Base-by-base conservation (phyloP, 2,797 vertebrate species). In the Acestrorhynchus altus region DNA sequence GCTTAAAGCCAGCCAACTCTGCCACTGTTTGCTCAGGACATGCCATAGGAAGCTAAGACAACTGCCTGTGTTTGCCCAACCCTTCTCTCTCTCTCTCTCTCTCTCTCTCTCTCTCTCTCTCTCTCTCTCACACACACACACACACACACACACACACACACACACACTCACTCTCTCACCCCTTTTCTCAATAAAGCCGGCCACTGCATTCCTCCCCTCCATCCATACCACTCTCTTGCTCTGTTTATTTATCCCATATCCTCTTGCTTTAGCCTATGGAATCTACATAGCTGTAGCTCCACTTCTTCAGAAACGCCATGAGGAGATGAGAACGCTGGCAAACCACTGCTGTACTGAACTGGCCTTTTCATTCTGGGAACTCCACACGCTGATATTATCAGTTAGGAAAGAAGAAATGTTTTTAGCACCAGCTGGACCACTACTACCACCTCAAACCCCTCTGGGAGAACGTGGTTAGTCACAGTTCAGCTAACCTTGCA, bases 21-120 rank as follows among this genome's bases (percentile, higher is more conserved):
- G 85, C 83, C 75, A 84, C 72, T 94, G 89, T 95, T 96, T 96
- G 92, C 93, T 91, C 87, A 95, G 93, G 90, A 93, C 90, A 83
- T 90, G 88, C 92, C 92, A 91, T 86, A 92, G 87, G 93, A 95
- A 94, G 92, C 92, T 94, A 91, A 86, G 92, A 95, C 95, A 96
- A 94, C 90, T 90, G 88, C 63, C 80, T 86, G 24, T 90, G 90
- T 95, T 94, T 94, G 94, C 92, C 81, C 89, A 92, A 90, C 88
- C 92, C 82, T 59, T 77, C 86, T 85, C 88, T 85, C 73, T 52
- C 24, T 46, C 64, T 72, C 77, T 59, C 65, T 56, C 49, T 59
- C 39, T 59, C 59, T 69, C 31, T 65, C 46, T 42, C 61, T 73
- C 79, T 46, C 40, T 65, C 49, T 65, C 40, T 77, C 86, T 85